Conservation (phyloP, 2,113 vertebrate species). For the Alexandromys fortis region DNA sequence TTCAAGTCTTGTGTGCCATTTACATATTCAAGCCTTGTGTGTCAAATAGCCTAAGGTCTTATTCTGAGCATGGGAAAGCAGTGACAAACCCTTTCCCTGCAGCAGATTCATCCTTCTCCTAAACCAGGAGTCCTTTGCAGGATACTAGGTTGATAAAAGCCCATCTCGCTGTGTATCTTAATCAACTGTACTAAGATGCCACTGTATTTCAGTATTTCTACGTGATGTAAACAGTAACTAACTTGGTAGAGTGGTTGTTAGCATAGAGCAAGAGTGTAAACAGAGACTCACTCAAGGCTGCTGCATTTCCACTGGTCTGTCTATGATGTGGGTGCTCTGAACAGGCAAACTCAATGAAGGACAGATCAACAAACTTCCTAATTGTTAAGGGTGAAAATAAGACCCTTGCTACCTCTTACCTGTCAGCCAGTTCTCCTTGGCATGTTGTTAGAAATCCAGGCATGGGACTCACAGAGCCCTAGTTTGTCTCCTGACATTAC, state of each 20-base stretch:
- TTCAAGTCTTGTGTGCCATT: too few species aligned
- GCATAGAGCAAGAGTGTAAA: fast-evolving
- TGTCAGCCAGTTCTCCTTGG: fast-evolving
- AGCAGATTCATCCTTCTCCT: neutral
- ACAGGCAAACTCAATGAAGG: neutral
- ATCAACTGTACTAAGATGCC: fast-evolving
- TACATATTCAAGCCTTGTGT: neutral
- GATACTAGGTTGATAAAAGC: fast-evolving
- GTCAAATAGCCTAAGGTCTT: neutral
- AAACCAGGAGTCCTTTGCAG: neutral
- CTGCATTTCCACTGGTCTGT: neutral
- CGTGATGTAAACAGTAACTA: neutral
- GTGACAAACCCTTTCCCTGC: fast-evolving
- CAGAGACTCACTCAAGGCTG: fast-evolving
- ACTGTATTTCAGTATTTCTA: neutral
- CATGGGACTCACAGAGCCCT: fast-evolving
- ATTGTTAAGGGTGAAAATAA: neutral
- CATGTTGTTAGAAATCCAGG: neutral
- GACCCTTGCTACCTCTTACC: neutral
- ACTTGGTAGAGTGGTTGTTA: fast-evolving
- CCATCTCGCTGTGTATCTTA: neutral
- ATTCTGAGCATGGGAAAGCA: fast-evolving
- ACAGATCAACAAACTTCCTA: neutral
- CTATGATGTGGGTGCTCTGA: fast-evolving
- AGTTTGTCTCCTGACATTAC: neutral